Percentiles rank a stretch among this genome's conserved stretches.
These are phyloP conservation scores for Montipora foliosa DNA, from an alignment of 64 coral and sea anemone species.

Conservation along the genomic window DNA sequence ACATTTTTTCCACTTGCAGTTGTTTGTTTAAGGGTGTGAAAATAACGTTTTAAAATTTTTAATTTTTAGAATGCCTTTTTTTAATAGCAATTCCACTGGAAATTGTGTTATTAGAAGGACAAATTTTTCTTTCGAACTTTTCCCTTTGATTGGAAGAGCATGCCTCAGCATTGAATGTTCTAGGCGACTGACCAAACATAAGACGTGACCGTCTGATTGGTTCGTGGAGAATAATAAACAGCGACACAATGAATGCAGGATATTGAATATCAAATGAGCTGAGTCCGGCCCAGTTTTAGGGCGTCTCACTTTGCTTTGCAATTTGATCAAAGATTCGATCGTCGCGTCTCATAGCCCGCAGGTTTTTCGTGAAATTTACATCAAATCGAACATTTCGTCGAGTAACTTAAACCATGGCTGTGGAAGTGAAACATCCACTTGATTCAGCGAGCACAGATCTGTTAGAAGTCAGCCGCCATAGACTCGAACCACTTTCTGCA, in stretches of 20 bases:
- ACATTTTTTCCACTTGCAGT: neutral
- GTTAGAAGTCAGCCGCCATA: slow-evolving; percentile 92
- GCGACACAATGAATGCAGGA: slow-evolving; percentile 7
- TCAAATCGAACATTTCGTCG: slow-evolving; percentile 37
- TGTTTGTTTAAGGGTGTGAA: too few species aligned
- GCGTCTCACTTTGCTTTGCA: slow-evolving; percentile 32
- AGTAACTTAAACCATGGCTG: slow-evolving; percentile 73
- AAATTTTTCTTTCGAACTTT: neutral
- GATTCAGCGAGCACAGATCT: slow-evolving; percentile 89
- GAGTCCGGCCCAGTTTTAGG: slow-evolving; percentile 45
- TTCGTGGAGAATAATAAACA: neutral
- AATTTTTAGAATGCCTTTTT: neutral
- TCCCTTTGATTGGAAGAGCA: neutral
- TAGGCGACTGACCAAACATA: slow-evolving; percentile 20
- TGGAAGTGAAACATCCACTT: slow-evolving; percentile 95
- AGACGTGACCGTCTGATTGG: slow-evolving; percentile 37
- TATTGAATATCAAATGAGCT: slow-evolving; percentile 54
- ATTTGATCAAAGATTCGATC: slow-evolving; percentile 22
- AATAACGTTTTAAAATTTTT: neutral
- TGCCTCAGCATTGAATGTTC: slow-evolving; percentile 15
- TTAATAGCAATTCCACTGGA: neutral
- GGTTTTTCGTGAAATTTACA: slow-evolving; percentile 5
- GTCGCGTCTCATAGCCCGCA: neutral
- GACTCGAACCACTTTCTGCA: slow-evolving; percentile 85
- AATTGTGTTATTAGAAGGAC: neutral